phyloP scores from a whole-genome alignment of 2,113 vertebrate genomes.

The Brachyhypopomus gauderio region DNA sequence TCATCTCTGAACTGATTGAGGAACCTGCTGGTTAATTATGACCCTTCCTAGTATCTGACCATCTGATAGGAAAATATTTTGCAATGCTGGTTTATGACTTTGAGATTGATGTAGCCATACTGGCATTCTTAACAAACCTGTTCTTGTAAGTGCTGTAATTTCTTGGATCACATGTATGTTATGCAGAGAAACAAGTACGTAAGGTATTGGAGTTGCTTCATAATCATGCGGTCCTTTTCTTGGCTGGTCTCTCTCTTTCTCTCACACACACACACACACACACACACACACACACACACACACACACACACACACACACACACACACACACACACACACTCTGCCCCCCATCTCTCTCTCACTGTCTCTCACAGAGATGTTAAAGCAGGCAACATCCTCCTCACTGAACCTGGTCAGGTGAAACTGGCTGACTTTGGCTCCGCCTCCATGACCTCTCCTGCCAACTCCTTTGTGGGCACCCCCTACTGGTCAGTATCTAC shows the following conservation, averaged over 20 bases:
- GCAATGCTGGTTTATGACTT: neutral
- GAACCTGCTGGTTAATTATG: neutral
- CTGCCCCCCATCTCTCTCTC: neutral
- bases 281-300: too few species aligned
- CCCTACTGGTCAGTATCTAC: constrained; percentile 89
- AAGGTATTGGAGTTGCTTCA: too few species aligned
- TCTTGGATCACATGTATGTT: too few species aligned
- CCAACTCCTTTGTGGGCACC: constrained; percentile 98
- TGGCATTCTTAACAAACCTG: too few species aligned
- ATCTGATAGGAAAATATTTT: neutral
- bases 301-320: neutral
- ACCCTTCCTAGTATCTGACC: neutral
- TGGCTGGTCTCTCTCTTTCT: neutral
- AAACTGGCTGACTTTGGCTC: constrained; percentile 98
- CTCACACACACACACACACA: neutral
- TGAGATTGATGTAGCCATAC: neutral
- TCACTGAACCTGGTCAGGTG: constrained; percentile 97
- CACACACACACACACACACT: neutral
- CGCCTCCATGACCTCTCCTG: constrained; percentile 95
- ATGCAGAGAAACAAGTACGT: too few species aligned
- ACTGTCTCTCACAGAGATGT: constrained; percentile 82
- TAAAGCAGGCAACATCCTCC: constrained; percentile 99
- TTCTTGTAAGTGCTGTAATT: too few species aligned
- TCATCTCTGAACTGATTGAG: neutral
- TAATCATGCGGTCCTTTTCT: too few species aligned